Evolutionary conservation across 2,113 vertebrate genomes (phyloP).

Genomic region (Chaetodon trifascialis): DNA sequence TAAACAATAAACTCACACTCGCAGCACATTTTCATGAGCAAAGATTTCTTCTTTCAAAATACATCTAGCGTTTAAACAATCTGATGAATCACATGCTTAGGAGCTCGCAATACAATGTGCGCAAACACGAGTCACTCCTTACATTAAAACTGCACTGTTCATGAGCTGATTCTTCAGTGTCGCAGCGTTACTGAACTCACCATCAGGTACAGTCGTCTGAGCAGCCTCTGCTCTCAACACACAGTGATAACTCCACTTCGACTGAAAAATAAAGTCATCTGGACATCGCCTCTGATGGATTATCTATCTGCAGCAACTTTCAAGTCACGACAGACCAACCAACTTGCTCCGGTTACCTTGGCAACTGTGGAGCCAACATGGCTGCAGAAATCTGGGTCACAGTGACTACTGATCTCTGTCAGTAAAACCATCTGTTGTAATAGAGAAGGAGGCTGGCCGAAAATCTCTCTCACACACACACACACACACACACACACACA

Average conservation of each 20-base stretch:
- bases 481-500: background rate
- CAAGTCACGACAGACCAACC: background rate
- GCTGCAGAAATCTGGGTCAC: constrained; percentile 68
- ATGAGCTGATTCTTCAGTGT: background rate
- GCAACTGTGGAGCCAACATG: constrained; percentile 42
- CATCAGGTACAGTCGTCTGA: background rate
- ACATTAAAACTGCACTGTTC: background rate
- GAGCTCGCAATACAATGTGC: background rate
- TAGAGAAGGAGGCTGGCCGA: constrained; percentile 4
- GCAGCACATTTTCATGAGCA: background rate
- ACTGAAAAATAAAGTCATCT: background rate
- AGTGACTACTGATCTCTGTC: constrained; percentile 56
- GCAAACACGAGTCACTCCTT: background rate
- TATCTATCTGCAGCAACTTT: constrained; percentile 39
- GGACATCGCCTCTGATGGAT: background rate
- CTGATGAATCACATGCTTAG: background rate
- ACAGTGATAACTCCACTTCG: background rate
- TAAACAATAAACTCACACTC: background rate
- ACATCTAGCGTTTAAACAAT: background rate
- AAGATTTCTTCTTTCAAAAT: constrained; percentile 6
- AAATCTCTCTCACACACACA: background rate
- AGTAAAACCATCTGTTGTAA: constrained; percentile 69
- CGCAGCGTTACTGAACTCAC: background rate
- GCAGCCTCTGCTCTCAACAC: background rate
- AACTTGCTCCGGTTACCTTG: constrained; percentile 49